These are phyloP conservation scores for Radopholus similis DNA, from an alignment of 1,140 invertebrate species.

Conservation along the genomic window DNA sequence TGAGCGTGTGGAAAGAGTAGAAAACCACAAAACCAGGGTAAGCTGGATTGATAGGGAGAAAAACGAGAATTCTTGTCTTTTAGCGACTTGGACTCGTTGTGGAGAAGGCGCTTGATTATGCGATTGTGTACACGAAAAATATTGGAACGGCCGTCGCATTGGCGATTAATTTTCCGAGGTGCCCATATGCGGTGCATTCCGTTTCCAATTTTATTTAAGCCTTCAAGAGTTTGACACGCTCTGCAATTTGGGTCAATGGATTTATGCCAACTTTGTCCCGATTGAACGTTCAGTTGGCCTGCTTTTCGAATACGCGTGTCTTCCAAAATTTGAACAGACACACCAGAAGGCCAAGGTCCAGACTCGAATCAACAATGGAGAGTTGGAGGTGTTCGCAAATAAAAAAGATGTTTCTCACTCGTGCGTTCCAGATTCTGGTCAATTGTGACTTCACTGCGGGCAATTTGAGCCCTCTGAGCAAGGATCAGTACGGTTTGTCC, in stretches of 20 bases:
- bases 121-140: constrained; percentile 2
- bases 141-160: background rate
- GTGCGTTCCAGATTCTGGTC: background rate
- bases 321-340: constrained; percentile 11
- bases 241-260: constrained; percentile 3
- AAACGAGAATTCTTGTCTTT: background rate
- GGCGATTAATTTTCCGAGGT: background rate
- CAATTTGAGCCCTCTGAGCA: background rate
- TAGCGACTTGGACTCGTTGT: constrained; percentile 10
- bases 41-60: too few species aligned
- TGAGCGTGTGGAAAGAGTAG: too few species aligned
- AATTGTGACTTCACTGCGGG: constrained; percentile 1
- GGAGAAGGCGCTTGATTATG: constrained; percentile 1
- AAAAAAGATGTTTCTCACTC: background rate
- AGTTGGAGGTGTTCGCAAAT: background rate
- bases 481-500: background rate
- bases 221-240: constrained; percentile 6
- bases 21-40: too few species aligned
- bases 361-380: background rate
- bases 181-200: background rate
- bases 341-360: background rate
- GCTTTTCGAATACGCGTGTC: background rate
- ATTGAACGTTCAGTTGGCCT: background rate
- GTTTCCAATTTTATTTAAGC: background rate
- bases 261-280: background rate